These are phyloP conservation scores for Mythimna lalbum DNA, from an alignment of 2,888 invertebrate genomes.

Conservation along the genomic window DNA sequence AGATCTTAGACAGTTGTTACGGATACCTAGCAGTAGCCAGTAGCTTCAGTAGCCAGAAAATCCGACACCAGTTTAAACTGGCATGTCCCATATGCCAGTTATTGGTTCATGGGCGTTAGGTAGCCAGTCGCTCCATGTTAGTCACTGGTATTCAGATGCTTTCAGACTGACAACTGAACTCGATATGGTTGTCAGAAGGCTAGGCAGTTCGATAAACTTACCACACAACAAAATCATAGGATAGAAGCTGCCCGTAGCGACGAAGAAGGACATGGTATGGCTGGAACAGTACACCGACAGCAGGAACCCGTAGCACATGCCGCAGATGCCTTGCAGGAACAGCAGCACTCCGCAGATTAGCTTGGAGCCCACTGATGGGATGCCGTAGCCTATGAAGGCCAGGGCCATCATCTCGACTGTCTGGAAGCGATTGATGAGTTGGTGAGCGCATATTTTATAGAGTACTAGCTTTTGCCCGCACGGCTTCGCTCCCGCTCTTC, in stretches of 20 bases:
- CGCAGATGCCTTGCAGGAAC: conserved; percentile 94
- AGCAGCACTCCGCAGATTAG: conserved; percentile 91
- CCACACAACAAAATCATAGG: conserved; percentile 97
- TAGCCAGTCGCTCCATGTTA: too few relatives aligned
- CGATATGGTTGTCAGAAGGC: neutral
- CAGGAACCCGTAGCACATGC: conserved; percentile 96
- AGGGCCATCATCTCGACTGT: conserved; percentile 90
- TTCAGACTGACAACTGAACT: too few relatives aligned
- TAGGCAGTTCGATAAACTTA: neutral
- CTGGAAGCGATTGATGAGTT: conserved; percentile 68
- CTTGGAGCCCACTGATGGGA: conserved; percentile 92
- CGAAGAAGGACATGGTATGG: conserved; percentile 95
- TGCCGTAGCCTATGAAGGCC: conserved; percentile 91
- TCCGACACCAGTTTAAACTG: too few relatives aligned
- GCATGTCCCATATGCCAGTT: too few relatives aligned
- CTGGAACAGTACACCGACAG: conserved; percentile 95
- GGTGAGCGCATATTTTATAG: neutral
- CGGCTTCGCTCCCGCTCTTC: too few relatives aligned
- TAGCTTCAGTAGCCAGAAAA: too few relatives aligned
- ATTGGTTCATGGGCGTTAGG: too few relatives aligned
- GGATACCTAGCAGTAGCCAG: too few relatives aligned
- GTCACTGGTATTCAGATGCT: too few relatives aligned
- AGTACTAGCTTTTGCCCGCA: too few relatives aligned
- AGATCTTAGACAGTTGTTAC: too few relatives aligned
- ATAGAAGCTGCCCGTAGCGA: conserved; percentile 97